A percentile compares a stretch with the other conserved stretches of the same genome.
Conservation (phyloP, 2,113 vertebrate genomes). For the Mirza zaza region DNA sequence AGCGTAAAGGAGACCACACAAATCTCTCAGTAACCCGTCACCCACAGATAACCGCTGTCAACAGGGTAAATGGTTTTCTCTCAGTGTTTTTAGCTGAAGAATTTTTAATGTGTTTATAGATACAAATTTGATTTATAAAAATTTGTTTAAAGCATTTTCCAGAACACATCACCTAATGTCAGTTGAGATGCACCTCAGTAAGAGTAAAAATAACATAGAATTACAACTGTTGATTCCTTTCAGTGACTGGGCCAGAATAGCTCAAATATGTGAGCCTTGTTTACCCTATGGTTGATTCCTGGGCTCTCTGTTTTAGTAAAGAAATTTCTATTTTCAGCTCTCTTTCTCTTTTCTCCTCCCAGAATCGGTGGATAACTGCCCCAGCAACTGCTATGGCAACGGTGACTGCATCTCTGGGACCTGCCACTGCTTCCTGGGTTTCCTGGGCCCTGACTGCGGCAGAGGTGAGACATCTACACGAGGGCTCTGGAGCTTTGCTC, state of each 20-base stretch:
- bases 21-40: not conserved
- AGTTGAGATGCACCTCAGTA: not conserved
- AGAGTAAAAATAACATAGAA: not conserved
- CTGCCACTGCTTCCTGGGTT: conserved; percentile 97
- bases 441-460: conserved; percentile 96
- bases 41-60: not conserved
- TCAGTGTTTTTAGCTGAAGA: not conserved
- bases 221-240: not conserved
- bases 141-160: not conserved
- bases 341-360: not conserved
- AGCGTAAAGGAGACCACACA: not conserved
- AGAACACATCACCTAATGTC: not conserved
- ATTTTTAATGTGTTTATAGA: not conserved
- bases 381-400: conserved; percentile 98
- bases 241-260: not conserved
- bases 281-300: not conserved
- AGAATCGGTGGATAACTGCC: conserved; percentile 98
- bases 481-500: accelerated
- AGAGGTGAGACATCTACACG: conserved; percentile 85
- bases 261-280: not conserved
- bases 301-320: not conserved
- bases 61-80: not conserved
- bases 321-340: not conserved
- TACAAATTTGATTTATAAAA: not conserved
- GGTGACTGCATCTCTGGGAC: conserved; percentile 96